Evolutionary conservation across 2,888 invertebrate genomes (phyloP).

Genomic region (Acronicta psi): DNA sequence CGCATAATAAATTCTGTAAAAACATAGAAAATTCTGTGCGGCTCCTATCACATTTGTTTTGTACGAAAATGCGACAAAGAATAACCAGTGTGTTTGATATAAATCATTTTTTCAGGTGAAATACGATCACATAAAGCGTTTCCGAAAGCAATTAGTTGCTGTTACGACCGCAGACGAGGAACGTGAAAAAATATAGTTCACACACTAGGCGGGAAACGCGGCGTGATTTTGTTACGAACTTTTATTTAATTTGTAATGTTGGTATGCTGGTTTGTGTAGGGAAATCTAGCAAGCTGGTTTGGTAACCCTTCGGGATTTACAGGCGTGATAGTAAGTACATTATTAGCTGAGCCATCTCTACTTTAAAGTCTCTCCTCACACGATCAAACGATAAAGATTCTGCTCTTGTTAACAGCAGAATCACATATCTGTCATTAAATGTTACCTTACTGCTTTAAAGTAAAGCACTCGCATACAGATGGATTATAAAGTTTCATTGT

Average conservation of each 20-base stretch:
- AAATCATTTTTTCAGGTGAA: conserved; percentile 87
- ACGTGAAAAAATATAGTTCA: conserved; percentile 70
- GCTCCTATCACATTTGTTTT: conserved; percentile 54
- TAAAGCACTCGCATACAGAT: too few relatives aligned
- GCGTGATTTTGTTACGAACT: conserved; percentile 10
- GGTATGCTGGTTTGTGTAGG: too few relatives aligned
- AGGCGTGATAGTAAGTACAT: too few relatives aligned
- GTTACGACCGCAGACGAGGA: conserved; percentile 82
- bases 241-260: not conserved
- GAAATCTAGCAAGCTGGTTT: too few relatives aligned
- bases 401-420: too few relatives aligned
- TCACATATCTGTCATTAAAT: too few relatives aligned
- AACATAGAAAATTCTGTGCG: conserved; percentile 27
- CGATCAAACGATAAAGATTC: too few relatives aligned
- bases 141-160: conserved; percentile 88
- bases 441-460: too few relatives aligned
- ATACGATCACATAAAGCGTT: conserved; percentile 87
- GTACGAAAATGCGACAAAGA: conserved; percentile 75
- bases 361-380: too few relatives aligned
- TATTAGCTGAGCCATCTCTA: too few relatives aligned
- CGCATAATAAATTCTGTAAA: conserved; percentile 22
- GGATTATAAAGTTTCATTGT: too few relatives aligned
- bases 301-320: too few relatives aligned
- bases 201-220: conserved; percentile 57
- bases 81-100: conserved; percentile 71